Base-by-base conservation (phyloP, 2,113 vertebrate genomes). In the Oreochromis spilurus region DNA sequence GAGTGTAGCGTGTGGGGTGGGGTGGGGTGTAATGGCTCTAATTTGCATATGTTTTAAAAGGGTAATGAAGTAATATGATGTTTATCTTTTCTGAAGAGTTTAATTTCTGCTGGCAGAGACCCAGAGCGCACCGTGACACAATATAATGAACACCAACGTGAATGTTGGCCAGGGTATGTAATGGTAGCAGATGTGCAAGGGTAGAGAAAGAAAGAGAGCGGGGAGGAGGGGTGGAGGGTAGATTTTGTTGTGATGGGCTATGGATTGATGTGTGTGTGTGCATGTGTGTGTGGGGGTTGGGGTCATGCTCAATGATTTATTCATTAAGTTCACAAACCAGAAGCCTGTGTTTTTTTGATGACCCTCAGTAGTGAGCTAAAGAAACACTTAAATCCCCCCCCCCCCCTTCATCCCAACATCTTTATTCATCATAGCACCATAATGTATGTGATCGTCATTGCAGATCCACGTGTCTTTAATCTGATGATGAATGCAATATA, bases 31-130 rank as follows among this genome's bases (percentile, higher is more conserved):
- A 98, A 98, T 97, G 96, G 96, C 96, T 97, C 97, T 97, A 97
- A 99, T 98, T 98, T 98, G 97, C 98, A 98, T 97, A 97, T 97
- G 97, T 97, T 98, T 98, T 98, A 97, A 98, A 98, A 98, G 97
- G 97, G 96, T 98, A 98, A 99, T 99, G 97, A 98, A 98, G 97
- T 99, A 98, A 98, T 98, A 97, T 97, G 97, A 98, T 98, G 97
- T 99, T 99, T 98, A 98, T 99, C 97, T 98, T 97, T 96, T 96
- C 97, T 97, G 97, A 97, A 97, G 97, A 98, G 97, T 98, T 97
- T 97, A 97, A 98, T 98, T 97, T 98, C 96, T 96, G 83, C 90
- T 97, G 97, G 97, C 97, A 85, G 91, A 85, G 85, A 93, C 96
- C 97, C 97, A 97, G 93, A 93, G 83, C 83, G 45, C 89, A 91